Evolutionary conservation across 2,113 vertebrate species (phyloP), one percentile per base, ranked within the genome.

Genomic region (Felis chaus): DNA sequence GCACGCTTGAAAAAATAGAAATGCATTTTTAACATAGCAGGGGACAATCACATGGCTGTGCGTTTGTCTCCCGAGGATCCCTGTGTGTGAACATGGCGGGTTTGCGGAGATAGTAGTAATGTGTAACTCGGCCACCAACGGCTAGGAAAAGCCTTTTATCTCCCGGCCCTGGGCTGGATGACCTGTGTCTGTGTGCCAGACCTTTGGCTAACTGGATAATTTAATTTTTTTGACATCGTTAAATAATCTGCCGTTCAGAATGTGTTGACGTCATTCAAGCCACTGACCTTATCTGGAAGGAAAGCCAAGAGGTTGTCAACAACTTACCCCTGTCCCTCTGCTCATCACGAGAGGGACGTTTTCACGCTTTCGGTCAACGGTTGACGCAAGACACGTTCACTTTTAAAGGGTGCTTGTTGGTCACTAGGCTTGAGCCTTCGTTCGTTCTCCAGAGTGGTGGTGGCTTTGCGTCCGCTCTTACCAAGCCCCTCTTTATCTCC

Each of bases 21-120:
- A 96, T 92, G 98, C 98, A 97, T 98, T 98, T 99, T 98, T 98
- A 98, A 97, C 98, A 96, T 98, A 98, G 98, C 98, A 98, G 98
- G 98, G 96, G 90, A 95, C 57, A 95, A 86, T 98, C 97, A 71
- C 97, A 53, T 50, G 97, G 97, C 91, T 89, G 89, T 33, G 76
- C 61, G 80, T 97, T 96, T 91, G 97, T 98, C 98, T 97, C 97
- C 92, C 36, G 96, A 95, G 97, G 45, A 91, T 91, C 95, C 36
- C 87, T 74, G 94, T 93, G 93, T 95, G 73, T 19, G 80, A 61
- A 3, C 4, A 3, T 45, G 25, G 23, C 5, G 63, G 68, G 80
- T 39, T 7, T 11, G 18, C 89, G 4, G 57, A 27, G 57, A 7
- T 0, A 15, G 61, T 5, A 23, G 74, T 25, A 27, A 29, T 25